phyloP scores from a whole-genome alignment of 2,797 vertebrate genomes.

The Brachyalestes nurse region DNA sequence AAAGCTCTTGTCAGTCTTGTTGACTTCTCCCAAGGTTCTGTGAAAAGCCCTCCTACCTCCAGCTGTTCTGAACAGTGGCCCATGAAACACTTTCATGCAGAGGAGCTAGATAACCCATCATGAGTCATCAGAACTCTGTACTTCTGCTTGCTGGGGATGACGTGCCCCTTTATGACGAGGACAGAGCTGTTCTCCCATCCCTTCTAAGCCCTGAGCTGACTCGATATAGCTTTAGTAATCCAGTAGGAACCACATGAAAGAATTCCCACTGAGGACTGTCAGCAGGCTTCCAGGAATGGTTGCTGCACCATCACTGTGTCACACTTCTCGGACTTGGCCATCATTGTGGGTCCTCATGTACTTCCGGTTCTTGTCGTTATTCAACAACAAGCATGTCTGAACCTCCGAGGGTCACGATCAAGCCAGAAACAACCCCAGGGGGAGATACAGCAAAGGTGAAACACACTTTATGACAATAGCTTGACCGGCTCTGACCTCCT shows the following conservation, averaged over 20 bases:
- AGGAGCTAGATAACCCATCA: conserved; percentile 28
- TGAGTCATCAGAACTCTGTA: conserved; percentile 36
- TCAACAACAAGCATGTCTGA: background rate
- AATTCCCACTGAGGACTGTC: conserved; percentile 43
- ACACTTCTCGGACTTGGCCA: conserved; percentile 44
- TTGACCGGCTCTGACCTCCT: conserved; percentile 5
- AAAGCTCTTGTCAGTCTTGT: conserved; percentile 18
- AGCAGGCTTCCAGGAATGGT: conserved; percentile 52
- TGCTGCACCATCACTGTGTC: conserved; percentile 39
- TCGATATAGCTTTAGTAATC: conserved; percentile 44
- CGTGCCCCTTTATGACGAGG: conserved; percentile 39
- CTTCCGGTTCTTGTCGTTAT: conserved; percentile 13
- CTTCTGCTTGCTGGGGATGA: conserved; percentile 34
- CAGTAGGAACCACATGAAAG: conserved; percentile 58
- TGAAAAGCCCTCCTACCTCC: background rate
- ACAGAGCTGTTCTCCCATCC: conserved; percentile 36
- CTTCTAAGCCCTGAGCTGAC: conserved; percentile 36
- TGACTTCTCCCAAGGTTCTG: conserved; percentile 4
- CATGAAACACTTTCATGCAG: conserved; percentile 36
- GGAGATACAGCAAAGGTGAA: background rate
- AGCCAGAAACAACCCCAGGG: background rate
- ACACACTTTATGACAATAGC: background rate
- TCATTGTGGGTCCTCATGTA: conserved; percentile 1
- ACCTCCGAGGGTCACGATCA: background rate
- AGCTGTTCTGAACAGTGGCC: conserved; percentile 21